These are phyloP conservation scores for Falco cherrug DNA, from an alignment of 2,797 vertebrate species.

Conservation along the genomic window DNA sequence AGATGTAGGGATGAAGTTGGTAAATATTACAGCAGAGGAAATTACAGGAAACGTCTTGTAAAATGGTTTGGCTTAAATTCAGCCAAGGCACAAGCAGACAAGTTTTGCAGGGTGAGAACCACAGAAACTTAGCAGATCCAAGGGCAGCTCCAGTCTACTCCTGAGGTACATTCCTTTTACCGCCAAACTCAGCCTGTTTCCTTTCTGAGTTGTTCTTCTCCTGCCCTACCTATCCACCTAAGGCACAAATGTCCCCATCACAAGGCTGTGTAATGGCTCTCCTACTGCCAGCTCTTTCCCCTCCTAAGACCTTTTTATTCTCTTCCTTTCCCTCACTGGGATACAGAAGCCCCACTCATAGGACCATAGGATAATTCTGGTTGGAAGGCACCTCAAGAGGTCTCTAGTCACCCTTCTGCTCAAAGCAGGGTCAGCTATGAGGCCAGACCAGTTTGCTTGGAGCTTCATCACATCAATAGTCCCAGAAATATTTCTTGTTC, in stretches of 20 bases:
- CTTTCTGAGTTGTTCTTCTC: neutral
- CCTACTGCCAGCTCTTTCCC: neutral
- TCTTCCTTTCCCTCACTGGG: neutral
- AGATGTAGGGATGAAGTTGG: neutral
- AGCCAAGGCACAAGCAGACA: neutral
- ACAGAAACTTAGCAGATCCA: neutral
- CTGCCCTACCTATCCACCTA: neutral
- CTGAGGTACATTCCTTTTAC: neutral
- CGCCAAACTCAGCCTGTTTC: neutral
- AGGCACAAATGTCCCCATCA: neutral
- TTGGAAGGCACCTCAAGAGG: neutral
- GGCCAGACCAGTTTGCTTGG: neutral
- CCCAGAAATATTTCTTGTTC: neutral
- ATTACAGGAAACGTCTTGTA: neutral
- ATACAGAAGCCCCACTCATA: neutral
- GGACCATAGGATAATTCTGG: neutral
- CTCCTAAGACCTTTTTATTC: neutral
- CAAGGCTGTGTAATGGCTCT: neutral
- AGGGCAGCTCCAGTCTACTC: neutral
- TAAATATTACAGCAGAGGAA: neutral
- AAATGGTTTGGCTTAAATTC: neutral
- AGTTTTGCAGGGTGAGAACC: neutral
- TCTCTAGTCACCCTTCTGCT: neutral
- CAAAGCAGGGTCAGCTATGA: neutral
- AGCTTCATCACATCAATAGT: neutral